Conservation (phyloP, 2,888 invertebrate genomes). For the Torymus auratus region DNA sequence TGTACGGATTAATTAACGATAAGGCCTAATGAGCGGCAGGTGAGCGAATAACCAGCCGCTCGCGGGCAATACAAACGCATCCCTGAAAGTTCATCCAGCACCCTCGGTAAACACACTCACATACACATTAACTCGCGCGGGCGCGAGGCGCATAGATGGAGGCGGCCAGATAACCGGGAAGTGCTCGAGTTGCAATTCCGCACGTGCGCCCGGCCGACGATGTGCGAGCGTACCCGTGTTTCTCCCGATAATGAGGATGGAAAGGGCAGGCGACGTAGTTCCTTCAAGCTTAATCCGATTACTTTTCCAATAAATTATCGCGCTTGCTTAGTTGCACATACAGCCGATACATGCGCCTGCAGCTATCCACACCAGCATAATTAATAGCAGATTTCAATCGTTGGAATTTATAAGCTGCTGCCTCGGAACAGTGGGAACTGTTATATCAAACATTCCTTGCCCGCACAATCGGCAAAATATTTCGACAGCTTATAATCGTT, state of each 20-base stretch:
- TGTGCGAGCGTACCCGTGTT: not conserved
- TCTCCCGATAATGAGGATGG: slow-evolving; percentile 45
- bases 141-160: slow-evolving; percentile 53
- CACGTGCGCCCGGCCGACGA: not conserved
- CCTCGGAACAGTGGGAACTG: not conserved
- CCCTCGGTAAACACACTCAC: slow-evolving; percentile 20
- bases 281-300: slow-evolving; percentile 32
- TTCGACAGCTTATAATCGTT: too few species aligned
- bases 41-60: slow-evolving; percentile 68
- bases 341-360: not conserved
- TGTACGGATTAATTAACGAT: slow-evolving; percentile 76
- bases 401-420: slow-evolving; percentile 2
- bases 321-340: not conserved
- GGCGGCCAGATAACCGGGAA: slow-evolving; percentile 50
- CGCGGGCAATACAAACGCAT: slow-evolving; percentile 59
- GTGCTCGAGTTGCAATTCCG: slow-evolving; percentile 42
- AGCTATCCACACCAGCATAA: not conserved
- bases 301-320: slow-evolving; percentile 46
- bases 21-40: slow-evolving; percentile 77
- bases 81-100: slow-evolving; percentile 55
- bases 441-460: not conserved
- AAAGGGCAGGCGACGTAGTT: slow-evolving; percentile 18
- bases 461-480: too few species aligned
- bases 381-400: slow-evolving; percentile 16
- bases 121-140: slow-evolving; percentile 47